Percentiles rank a stretch among this genome's conserved stretches.
Evolutionary conservation across 2,113 vertebrate genomes (phyloP).

Genomic region (Hippocampus zosterae): DNA sequence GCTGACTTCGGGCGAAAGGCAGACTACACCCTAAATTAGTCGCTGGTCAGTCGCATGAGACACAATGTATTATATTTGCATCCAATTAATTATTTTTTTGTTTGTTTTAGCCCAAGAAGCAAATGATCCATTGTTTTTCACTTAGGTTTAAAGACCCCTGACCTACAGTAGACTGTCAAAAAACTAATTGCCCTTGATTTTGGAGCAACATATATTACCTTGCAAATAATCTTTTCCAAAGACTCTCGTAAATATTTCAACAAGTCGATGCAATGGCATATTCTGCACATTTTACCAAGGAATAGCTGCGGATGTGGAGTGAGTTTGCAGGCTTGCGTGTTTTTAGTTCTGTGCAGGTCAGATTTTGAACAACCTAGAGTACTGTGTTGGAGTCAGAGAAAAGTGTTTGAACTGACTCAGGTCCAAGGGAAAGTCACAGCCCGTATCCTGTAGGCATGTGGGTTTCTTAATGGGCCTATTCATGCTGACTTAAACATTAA

Average conservation of each 20-base stretch:
- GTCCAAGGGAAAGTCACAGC: constrained; percentile 39
- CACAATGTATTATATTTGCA: no score
- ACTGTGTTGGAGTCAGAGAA: constrained; percentile 32
- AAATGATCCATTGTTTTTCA: not conserved
- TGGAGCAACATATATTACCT: not conserved
- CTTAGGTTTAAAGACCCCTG: not conserved
- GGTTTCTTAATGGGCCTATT: constrained; percentile 29
- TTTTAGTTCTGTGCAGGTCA: constrained; percentile 10
- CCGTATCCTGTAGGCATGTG: constrained; percentile 26
- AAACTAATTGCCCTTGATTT: not conserved
- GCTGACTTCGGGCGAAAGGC: no score
- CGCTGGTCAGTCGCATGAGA: no score
- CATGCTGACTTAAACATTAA: constrained; percentile 9
- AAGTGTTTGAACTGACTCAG: constrained; percentile 41
- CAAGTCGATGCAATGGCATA: not conserved
- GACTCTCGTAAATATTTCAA: not conserved
- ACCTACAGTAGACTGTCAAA: not conserved
- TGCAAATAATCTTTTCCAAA: not conserved
- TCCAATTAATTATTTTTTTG: no score
- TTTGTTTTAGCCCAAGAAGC: no score
- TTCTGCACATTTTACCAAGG: not conserved
- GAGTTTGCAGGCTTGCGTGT: not conserved
- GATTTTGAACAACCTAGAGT: constrained; percentile 24
- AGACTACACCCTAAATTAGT: no score
- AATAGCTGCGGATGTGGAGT: not conserved